Base-by-base conservation (phyloP, 2,797 vertebrate species). In the Austrolebias charrua region DNA sequence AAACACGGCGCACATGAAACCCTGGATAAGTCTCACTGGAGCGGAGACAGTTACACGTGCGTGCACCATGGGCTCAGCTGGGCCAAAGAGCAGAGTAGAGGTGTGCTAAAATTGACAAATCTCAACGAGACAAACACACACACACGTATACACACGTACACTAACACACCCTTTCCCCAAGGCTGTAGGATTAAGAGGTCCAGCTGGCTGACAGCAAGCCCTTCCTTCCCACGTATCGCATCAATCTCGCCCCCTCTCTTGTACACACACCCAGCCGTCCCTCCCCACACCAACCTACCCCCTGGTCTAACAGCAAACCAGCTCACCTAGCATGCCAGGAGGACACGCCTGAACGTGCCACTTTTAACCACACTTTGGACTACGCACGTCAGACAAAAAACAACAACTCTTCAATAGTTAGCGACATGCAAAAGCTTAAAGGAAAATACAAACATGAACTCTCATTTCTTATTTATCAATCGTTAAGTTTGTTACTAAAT, bases 141-240 rank as follows among this genome's bases (percentile, higher is more conserved):
- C 75, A 50, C 48, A 57, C 46, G 66, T 48, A 51, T 47, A 64
- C 38, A 60, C 63, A 66, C 56, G 60, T 52, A 69, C 69, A 64
- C 63, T 70, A 69, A 86, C 88, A 91, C 86, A 88, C 89, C 83
- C 88, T 90, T 89, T 92, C 90, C 92, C 90, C 87, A 92, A 91
- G 90, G 91, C 90, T 90, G 90, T 91, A 76, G 92, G 91, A 93
- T 93, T 92, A 93, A 92, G 92, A 91, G 92, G 92, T 92, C 92
- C 92, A 92, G 92, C 91, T 92, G 89, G 90, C 91, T 93, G 92
- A 92, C 92, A 93, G 92, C 90, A 88, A 92, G 90, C 86, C 86
- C 85, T 92, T 93, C 91, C 91, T 91, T 92, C 90, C 90, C 90
- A 92, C 90, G 83, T 91, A 90, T 88, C 84, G 87, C 83, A 86